Base-by-base conservation (phyloP, 2,113 vertebrate species). In the Arenaria interpres region DNA sequence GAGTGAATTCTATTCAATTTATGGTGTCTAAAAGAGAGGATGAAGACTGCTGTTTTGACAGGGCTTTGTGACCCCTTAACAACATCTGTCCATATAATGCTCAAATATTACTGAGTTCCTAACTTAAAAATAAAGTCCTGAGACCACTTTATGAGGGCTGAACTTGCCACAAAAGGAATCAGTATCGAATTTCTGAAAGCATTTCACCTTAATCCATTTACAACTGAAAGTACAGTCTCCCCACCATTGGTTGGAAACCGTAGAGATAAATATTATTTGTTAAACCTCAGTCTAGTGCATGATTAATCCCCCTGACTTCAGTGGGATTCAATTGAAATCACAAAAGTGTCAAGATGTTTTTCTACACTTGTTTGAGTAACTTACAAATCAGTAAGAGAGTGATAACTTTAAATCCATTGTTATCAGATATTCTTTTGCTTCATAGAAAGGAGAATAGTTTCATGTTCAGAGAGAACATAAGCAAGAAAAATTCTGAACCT, bases 301-400 rank as follows among this genome's bases (percentile, higher is more conserved):
- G 86, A 89, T 96, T 93, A 96, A 96, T 78, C 37, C 56, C 46
- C n/a, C 24, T 77, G 64, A 90, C 54, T 86, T 93, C 68, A 63
- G 25, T 33, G 56, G 43, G 64, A 75, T 95, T 90, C 64, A 84
- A 39, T 87, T 95, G 92, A 93, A 89, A 81, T 43, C n/a, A 71
- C n/a, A 37, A 21, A 80, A 71, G 43, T 56, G 28, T 69, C 46
- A 88, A 32, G 68, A 53, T 0, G 3, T 5, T 84, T 92, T 90
- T 74, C 54, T 80, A 69, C 59, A 63, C 14, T 88, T 28, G 4
- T 85, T 82, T 88, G 30, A 46, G 72, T 71, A 84, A 87, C 28
- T 89, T 84, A 23, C 20, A 73, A 2, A 54, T 74, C 59, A 63
- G 63, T 66, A 77, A 67, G 64, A 67, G 54, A 93, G 89, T 2